These are phyloP conservation scores for Harpegnathos saltator DNA, from an alignment of 1,140 invertebrate species.

Conservation along the genomic window DNA sequence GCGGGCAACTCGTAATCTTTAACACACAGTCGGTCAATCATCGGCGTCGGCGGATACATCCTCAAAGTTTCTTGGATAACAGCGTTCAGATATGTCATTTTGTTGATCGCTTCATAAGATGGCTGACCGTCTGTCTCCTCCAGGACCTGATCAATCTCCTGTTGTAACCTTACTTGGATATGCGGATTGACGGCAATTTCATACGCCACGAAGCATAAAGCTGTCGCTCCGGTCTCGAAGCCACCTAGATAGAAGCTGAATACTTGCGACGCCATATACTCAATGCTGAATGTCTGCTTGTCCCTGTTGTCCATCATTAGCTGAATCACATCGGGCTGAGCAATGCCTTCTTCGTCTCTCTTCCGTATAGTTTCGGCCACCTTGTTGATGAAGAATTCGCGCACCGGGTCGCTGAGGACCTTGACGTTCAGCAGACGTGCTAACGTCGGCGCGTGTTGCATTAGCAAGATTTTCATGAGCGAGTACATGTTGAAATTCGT, in stretches of 20 bases:
- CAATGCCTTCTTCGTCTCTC: background rate
- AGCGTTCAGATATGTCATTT: conserved; percentile 85
- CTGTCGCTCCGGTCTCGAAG: conserved; percentile 87
- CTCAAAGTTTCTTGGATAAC: conserved; percentile 87
- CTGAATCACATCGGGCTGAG: conserved; percentile 77
- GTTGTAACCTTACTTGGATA: conserved; percentile 86
- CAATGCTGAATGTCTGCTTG: conserved; percentile 79
- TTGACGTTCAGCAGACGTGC: background rate
- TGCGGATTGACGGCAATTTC: conserved; percentile 87
- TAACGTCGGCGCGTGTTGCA: background rate
- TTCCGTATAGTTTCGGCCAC: too few species aligned
- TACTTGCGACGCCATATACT: conserved; percentile 85
- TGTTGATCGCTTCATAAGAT: conserved; percentile 82
- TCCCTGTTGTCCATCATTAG: conserved; percentile 79
- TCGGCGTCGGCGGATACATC: conserved; percentile 86
- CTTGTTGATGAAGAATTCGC: conserved; percentile 3
- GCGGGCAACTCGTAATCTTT: conserved; percentile 85
- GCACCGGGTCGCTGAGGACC: background rate
- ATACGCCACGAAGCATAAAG: conserved; percentile 84
- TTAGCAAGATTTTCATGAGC: background rate
- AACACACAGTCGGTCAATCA: conserved; percentile 86
- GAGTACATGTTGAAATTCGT: background rate
- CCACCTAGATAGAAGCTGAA: conserved; percentile 86
- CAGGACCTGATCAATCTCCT: conserved; percentile 86
- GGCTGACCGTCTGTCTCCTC: conserved; percentile 79